Conservation (phyloP, 2,797 vertebrate species). For the Micrastur ruficollis region DNA sequence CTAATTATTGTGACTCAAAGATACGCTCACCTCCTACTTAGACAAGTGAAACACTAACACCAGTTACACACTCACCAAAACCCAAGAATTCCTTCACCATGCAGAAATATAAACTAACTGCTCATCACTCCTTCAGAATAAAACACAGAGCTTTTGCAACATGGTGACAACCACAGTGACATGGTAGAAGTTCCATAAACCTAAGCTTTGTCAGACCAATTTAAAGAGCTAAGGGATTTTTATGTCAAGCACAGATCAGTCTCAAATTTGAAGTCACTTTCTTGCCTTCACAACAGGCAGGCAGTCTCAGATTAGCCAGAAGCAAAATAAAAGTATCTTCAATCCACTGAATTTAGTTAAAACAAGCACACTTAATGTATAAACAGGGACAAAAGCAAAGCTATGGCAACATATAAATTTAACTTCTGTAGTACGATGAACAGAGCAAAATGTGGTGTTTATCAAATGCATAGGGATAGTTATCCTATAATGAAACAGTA, state of each 20-base stretch:
- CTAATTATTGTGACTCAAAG: not conserved
- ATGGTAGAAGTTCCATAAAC: not conserved
- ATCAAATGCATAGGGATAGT: not conserved
- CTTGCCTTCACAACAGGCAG: not conserved
- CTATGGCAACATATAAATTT: not conserved
- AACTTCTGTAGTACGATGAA: not conserved
- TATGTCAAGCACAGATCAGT: not conserved
- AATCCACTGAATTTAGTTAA: not conserved
- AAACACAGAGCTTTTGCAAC: not conserved
- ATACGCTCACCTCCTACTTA: not conserved
- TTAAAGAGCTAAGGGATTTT: not conserved
- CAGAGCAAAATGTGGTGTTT: not conserved
- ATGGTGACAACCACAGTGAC: not conserved
- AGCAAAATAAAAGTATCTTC: not conserved
- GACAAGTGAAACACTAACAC: not conserved
- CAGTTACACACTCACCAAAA: not conserved
- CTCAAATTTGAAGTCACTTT: not conserved
- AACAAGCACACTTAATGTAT: not conserved
- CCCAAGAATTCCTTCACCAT: not conserved
- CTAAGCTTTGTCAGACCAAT: not conserved
- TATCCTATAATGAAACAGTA: rapidly evolving
- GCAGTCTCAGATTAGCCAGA: not conserved
- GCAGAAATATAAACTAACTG: not conserved
- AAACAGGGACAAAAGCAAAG: not conserved
- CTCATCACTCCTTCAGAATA: not conserved